These are phyloP conservation scores for Epinephelus malabaricus DNA, from an alignment of 2,797 vertebrate genomes.

Conservation along the genomic window DNA sequence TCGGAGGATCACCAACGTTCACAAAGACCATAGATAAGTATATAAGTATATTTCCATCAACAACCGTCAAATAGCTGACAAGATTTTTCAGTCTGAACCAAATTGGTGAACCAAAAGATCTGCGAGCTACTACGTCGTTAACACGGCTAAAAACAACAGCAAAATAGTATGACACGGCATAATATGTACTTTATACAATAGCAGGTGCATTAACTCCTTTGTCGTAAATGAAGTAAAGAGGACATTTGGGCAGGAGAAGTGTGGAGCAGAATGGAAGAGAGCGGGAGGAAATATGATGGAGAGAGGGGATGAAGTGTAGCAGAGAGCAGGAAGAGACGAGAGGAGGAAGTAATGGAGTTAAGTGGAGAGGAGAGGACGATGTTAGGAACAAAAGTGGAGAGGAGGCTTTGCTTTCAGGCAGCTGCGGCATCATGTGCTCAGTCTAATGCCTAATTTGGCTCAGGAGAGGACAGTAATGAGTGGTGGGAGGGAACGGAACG, in stretches of 20 bases:
- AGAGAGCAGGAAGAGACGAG: slow-evolving; percentile 33
- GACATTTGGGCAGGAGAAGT: neutral
- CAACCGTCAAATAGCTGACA: too few relatives aligned
- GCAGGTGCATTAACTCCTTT: neutral
- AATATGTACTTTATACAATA: neutral
- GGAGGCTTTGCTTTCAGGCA: slow-evolving; percentile 42
- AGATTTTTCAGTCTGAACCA: too few relatives aligned
- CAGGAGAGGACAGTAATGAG: slow-evolving; percentile 45
- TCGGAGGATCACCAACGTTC: too few relatives aligned
- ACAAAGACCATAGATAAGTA: too few relatives aligned
- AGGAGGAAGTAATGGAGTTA: slow-evolving; percentile 44
- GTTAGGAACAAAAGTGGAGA: slow-evolving; percentile 38
- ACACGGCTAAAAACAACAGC: too few relatives aligned
- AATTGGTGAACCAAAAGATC: too few relatives aligned
- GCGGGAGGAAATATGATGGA: neutral
- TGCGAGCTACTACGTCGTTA: too few relatives aligned
- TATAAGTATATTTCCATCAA: too few relatives aligned
- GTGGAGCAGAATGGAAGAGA: neutral
- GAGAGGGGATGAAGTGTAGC: neutral
- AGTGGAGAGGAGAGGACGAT: slow-evolving; percentile 46
- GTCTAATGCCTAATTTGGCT: slow-evolving; percentile 55
- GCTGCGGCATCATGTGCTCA: slow-evolving; percentile 50
- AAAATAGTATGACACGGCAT: neutral
- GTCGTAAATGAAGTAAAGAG: neutral
- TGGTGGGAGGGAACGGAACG: slow-evolving; percentile 1